Base-by-base conservation (phyloP, 1,140 invertebrate genomes). In the Drosophila ercepeae region DNA sequence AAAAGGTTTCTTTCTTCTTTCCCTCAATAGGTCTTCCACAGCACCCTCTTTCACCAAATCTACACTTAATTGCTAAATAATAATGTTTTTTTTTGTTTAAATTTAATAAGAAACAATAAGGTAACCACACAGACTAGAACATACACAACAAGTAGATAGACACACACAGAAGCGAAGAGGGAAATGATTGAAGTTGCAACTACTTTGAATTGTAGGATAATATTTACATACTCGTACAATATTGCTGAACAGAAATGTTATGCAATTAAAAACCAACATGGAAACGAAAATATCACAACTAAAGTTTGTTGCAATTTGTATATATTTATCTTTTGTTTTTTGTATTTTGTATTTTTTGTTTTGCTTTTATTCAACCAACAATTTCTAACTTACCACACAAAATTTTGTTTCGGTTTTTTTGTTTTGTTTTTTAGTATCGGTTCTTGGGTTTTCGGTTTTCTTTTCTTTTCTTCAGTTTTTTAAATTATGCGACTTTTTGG, bases 321-420 rank as follows among this genome's bases (percentile, higher is more conserved):
- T 67, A 54, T 73, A 39, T 39, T 39, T 39, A 32, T 32, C 21
- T 32, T 32, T 58, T 49, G 27, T 57, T 48, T 55, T 53, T 57
- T n/a, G n/a, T n/a, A n/a, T n/a, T 48, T 61, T 58, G 46, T 44
- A 50, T 59, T 55, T 70, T 44, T 16, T 73, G 73, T 73, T 78
- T 78, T 65, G 19, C 51, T 61, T 77, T 88, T 57, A 53, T 69
- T 79, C 63, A 89, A 89, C 72, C 78, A 90, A 89, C 81, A 90
- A 79, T 86, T 88, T 77, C 70, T 84, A 90, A 90, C 89, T 90
- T 90, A 90, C 89, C 89, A 90, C 89, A 90, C 89, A 90, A 90
- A 90, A 90, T 89, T 90, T 77, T 64, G 75, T 79, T 75, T 86
- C 81, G 78, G 75, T 84, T 86, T 75, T 68, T 45, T 55, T 32